Evolutionary conservation across 2,888 invertebrate species (phyloP).

Genomic region (Crocallis elinguaria): DNA sequence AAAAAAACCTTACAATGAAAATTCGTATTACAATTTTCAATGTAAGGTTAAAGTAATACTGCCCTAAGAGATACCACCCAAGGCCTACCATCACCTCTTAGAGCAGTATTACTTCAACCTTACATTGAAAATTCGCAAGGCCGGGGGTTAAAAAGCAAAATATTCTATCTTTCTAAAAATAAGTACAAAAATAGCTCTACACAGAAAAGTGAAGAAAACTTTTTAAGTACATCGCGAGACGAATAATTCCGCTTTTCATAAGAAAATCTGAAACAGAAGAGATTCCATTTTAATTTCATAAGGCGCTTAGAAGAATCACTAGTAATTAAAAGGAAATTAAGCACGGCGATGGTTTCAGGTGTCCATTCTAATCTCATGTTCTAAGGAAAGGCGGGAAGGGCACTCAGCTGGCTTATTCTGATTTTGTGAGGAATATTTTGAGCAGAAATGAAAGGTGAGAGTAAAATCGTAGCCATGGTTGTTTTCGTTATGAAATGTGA

Average conservation of each 20-base stretch:
- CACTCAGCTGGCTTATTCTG: constrained; percentile 24
- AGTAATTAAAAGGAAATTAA: constrained; percentile 69
- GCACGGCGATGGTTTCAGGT: constrained; percentile 58
- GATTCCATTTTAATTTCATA: constrained; percentile 39
- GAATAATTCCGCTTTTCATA: not conserved
- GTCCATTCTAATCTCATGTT: constrained; percentile 64
- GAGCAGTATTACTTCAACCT: too few relatives aligned
- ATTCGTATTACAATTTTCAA: too few relatives aligned
- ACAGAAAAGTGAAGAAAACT: not conserved
- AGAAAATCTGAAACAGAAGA: not conserved
- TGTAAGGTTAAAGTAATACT: too few relatives aligned
- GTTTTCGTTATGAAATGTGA: too few relatives aligned
- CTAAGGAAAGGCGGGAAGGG: constrained; percentile 39
- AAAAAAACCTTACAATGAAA: too few relatives aligned
- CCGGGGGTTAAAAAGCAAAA: too few relatives aligned
- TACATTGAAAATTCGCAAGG: too few relatives aligned
- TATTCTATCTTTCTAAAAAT: too few relatives aligned
- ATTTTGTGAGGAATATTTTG: constrained; percentile 11
- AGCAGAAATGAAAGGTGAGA: not conserved
- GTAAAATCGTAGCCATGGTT: not conserved
- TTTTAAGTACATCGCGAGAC: not conserved
- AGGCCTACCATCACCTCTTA: too few relatives aligned
- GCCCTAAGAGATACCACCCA: too few relatives aligned
- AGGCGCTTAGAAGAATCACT: constrained; percentile 47
- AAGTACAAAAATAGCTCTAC: too few relatives aligned